phyloP scores from a whole-genome alignment of 1,140 invertebrate species.

The Psilanteris sp. region DNA sequence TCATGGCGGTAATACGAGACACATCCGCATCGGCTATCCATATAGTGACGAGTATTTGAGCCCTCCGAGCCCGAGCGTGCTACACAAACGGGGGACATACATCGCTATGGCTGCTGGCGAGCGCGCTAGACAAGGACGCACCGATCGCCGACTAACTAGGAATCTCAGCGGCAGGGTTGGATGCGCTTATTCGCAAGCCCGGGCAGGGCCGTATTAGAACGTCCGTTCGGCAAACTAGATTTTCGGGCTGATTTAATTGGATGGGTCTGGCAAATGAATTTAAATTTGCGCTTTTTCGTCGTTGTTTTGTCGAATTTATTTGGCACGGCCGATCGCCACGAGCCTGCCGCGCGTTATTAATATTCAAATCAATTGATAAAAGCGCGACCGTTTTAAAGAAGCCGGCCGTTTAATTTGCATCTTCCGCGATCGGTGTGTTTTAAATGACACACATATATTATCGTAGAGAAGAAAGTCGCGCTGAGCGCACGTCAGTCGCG shows the following conservation, averaged over 20 bases:
- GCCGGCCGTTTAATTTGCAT: too few species aligned
- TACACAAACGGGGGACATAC: conserved; percentile 46
- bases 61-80: conserved; percentile 45
- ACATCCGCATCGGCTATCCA: conserved; percentile 46
- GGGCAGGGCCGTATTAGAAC: conserved; percentile 6
- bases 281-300: too few species aligned
- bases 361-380: too few species aligned
- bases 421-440: too few species aligned
- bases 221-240: conserved; percentile 5
- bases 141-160: conserved; percentile 25
- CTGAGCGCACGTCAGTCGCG: too few species aligned
- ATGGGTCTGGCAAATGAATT: too few species aligned
- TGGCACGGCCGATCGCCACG: too few species aligned
- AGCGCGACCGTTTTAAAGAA: too few species aligned
- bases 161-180: conserved; percentile 36
- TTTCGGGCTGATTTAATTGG: conserved; percentile 2
- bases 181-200: conserved; percentile 7
- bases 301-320: too few species aligned
- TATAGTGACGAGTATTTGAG: conserved; percentile 53
- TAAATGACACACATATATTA: too few species aligned
- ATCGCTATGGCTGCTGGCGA: conserved; percentile 56
- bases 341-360: too few species aligned
- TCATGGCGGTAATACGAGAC: conserved; percentile 46
- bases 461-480: too few species aligned
- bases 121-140: conserved; percentile 32